These are phyloP conservation scores for Gadopsis bispinosus DNA, from an alignment of 2,797 vertebrate species.

Conservation along the genomic window DNA sequence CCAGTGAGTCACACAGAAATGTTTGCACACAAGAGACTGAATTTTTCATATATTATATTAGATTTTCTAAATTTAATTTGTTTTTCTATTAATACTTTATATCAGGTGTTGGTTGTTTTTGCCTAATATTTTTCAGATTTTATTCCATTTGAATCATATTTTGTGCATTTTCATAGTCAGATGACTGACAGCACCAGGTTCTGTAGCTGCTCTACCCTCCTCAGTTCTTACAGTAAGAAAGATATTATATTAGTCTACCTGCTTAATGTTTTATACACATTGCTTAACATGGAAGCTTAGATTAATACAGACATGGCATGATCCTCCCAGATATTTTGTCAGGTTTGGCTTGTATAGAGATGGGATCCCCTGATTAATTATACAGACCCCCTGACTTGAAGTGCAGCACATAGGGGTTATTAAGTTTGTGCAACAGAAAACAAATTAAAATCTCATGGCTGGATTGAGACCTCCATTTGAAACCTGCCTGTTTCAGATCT, in stretches of 20 bases:
- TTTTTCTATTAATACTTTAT: not conserved
- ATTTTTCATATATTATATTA: not conserved
- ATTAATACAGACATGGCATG: not conserved
- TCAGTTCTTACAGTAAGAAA: not conserved
- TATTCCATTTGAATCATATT: not conserved
- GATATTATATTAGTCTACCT: not conserved
- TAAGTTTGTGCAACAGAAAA: not conserved
- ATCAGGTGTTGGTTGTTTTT: not conserved
- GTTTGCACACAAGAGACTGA: not conserved
- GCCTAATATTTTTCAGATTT: not conserved
- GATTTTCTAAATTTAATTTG: not conserved
- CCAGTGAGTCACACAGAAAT: constrained; percentile 1
- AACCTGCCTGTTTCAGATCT: constrained; percentile 1
- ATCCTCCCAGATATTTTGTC: not conserved
- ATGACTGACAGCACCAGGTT: not conserved
- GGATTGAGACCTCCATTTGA: not conserved
- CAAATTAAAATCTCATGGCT: not conserved
- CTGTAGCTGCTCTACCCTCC: not conserved
- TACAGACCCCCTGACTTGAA: not conserved
- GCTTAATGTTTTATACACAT: not conserved
- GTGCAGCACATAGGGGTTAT: not conserved
- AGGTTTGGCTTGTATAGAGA: not conserved
- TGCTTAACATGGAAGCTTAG: not conserved
- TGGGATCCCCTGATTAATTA: constrained; percentile 10
- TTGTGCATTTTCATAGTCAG: not conserved